A percentile compares a stretch with the other conserved stretches of the same genome.
Evolutionary conservation across 2,113 vertebrate species (phyloP).

Genomic region (Neopipo cinnamomea): DNA sequence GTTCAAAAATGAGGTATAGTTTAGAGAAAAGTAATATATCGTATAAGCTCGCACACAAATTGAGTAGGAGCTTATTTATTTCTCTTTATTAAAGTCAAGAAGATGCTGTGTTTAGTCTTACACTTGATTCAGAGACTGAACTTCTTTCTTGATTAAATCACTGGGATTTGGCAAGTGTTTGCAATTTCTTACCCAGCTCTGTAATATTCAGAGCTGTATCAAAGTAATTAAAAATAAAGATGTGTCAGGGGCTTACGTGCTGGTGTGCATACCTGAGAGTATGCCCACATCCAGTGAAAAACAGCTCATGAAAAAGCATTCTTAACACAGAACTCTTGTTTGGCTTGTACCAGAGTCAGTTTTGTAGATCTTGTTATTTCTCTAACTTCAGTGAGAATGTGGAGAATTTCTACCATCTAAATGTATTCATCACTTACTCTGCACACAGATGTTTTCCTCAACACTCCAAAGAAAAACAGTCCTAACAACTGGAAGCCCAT

Average conservation of each 20-base stretch:
- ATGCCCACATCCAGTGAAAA: neutral
- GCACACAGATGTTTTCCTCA: neutral
- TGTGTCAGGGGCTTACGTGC: neutral
- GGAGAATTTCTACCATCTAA: neutral
- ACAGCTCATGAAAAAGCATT: no score
- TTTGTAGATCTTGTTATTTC: neutral
- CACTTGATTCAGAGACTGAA: neutral
- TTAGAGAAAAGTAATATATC: neutral
- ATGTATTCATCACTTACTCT: neutral
- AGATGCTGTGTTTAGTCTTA: neutral
- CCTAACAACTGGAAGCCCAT: neutral
- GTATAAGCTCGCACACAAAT: accelerated
- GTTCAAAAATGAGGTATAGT: neutral
- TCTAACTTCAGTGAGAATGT: neutral
- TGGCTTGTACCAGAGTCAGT: neutral
- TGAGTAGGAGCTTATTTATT: neutral
- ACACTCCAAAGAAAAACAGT: neutral
- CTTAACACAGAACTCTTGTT: neutral
- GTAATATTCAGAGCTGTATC: neutral
- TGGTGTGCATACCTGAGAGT: neutral
- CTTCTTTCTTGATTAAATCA: neutral
- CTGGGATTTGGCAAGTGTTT: neutral
- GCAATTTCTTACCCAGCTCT: neutral
- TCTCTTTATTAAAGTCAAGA: neutral
- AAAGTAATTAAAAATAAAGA: neutral